Conservation (phyloP, 2,797 vertebrate species). For the Catharus ustulatus region DNA sequence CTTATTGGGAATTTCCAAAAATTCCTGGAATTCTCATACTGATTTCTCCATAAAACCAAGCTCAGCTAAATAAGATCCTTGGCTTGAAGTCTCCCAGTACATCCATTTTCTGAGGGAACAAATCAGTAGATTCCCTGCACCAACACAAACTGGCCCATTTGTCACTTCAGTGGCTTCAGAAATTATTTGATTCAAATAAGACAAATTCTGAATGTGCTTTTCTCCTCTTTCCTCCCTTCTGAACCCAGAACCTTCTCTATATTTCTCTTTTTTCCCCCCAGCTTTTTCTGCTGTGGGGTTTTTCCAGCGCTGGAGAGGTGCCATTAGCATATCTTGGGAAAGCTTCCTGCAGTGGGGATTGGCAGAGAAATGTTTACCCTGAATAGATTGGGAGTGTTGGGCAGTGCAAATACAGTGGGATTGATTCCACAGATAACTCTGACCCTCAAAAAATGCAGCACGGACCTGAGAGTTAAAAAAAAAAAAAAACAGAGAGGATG, state of each 20-base stretch:
- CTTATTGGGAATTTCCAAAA: background rate
- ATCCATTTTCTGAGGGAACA: background rate
- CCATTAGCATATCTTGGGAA: constrained; percentile 8
- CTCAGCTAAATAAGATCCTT: background rate
- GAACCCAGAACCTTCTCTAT: background rate
- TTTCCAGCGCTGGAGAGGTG: background rate
- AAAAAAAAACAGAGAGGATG: background rate
- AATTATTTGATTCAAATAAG: background rate
- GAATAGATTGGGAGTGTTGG: constrained; percentile 23
- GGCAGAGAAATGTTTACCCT: constrained; percentile 58
- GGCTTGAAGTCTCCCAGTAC: background rate
- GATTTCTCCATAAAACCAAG: background rate
- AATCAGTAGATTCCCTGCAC: background rate
- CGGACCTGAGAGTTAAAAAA: background rate
- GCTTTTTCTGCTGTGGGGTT: background rate
- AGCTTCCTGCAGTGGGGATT: background rate
- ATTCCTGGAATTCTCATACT: background rate
- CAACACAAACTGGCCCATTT: background rate
- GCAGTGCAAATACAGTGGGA: constrained; percentile 42
- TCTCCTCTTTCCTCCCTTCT: background rate
- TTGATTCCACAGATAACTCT: background rate
- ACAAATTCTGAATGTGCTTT: background rate
- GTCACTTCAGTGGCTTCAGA: background rate
- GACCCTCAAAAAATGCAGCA: background rate
- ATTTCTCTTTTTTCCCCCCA: background rate